phyloP scores from a whole-genome alignment of 2,113 vertebrate genomes.

The Labrus mixtus region DNA sequence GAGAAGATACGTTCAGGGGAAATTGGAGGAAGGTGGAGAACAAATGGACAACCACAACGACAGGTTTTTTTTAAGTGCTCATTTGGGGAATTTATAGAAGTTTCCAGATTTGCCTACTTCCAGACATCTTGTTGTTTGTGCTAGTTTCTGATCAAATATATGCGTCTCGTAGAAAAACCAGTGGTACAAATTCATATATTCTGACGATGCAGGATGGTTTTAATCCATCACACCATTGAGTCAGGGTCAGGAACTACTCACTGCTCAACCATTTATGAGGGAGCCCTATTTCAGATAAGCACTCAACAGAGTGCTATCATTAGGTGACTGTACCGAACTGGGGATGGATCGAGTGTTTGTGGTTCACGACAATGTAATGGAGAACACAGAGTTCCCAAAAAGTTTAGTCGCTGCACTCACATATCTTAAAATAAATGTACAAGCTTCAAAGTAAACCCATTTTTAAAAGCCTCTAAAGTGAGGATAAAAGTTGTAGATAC shows the following conservation, averaged over 20 bases:
- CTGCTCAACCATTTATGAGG: not conserved
- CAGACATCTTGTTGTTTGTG: not conserved
- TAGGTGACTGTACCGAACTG: not conserved
- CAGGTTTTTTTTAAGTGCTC: too few species aligned
- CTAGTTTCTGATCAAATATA: not conserved
- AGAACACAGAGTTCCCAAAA: not conserved
- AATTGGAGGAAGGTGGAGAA: not conserved
- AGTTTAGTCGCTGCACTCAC: not conserved
- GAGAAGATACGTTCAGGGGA: not conserved
- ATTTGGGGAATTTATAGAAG: too few species aligned
- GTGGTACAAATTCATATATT: not conserved
- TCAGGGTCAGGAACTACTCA: not conserved
- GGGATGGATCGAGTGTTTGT: not conserved
- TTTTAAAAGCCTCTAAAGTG: slow-evolving; percentile 15
- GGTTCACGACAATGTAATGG: not conserved
- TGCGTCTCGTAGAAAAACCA: not conserved
- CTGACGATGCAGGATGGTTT: not conserved
- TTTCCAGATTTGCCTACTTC: not conserved
- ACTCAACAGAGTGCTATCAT: not conserved
- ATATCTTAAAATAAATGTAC: not conserved
- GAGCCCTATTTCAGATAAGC: slow-evolving; percentile 15
- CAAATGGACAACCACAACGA: not conserved
- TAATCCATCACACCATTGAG: not conserved
- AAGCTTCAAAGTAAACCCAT: slow-evolving; percentile 11
- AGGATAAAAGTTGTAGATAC: slow-evolving; percentile 33